Conservation (phyloP, 2,113 vertebrate genomes). For the Phalacrocorax pelagicus region DNA sequence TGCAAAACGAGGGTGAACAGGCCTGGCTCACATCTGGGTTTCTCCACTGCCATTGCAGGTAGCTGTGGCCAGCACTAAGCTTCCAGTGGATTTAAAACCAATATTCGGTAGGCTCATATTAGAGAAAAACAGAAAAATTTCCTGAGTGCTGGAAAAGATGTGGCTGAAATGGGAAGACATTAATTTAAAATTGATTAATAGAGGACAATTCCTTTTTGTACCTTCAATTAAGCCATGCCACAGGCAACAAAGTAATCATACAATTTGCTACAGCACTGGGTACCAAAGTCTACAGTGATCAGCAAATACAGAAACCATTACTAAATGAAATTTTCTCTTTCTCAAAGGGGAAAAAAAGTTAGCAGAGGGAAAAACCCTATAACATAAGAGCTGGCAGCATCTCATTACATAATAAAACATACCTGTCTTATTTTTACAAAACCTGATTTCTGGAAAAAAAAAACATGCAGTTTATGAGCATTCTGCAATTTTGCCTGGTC, state of each 20-base stretch:
- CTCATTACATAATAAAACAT: neutral
- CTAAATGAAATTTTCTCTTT: neutral
- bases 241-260: neutral
- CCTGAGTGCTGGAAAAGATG: neutral
- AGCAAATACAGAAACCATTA: neutral
- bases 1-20: neutral
- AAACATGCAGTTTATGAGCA: neutral
- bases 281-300: neutral
- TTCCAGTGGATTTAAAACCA: neutral
- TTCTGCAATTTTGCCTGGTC: neutral
- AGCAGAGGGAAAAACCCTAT: neutral
- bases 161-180: neutral
- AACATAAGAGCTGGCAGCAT: neutral
- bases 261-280: neutral
- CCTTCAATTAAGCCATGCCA: neutral
- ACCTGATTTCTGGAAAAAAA: neutral
- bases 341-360: neutral
- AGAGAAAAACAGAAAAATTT: neutral
- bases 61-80: neutral
- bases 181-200: neutral
- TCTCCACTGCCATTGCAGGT: neutral
- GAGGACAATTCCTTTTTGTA: neutral
- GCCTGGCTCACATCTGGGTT: neutral
- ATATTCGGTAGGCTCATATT: neutral
- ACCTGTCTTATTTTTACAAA: neutral